Evolutionary conservation across 2,113 vertebrate genomes (phyloP).

Genomic region (Dendropsophus ebraccatus): DNA sequence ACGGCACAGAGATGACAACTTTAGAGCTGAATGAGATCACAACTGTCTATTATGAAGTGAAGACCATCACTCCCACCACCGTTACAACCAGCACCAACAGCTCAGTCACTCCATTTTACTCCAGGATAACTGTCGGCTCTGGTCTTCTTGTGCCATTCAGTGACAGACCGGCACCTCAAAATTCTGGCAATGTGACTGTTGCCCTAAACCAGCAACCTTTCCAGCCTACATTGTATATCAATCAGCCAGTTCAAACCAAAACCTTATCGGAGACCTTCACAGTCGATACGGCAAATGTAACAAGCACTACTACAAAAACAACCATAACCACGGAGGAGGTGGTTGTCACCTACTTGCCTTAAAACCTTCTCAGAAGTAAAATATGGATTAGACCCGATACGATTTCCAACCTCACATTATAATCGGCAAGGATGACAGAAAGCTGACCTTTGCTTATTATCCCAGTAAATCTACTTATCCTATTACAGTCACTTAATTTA

Average conservation of each 20-base stretch:
- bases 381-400: background rate
- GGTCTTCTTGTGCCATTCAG: background rate
- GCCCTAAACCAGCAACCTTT: slow-evolving; percentile 17
- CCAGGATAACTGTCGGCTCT: background rate
- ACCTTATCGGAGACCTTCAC: background rate
- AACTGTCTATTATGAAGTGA: background rate
- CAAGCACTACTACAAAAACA: background rate
- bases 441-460: too few relatives aligned
- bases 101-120: background rate
- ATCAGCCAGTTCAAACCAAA: background rate
- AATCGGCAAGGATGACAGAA: background rate
- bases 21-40: slow-evolving; percentile 45
- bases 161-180: background rate
- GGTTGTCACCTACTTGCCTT: background rate
- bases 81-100: slow-evolving; percentile 1
- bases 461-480: background rate
- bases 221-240: background rate
- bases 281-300: background rate
- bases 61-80: slow-evolving; percentile 17
- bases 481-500: slow-evolving; percentile 5
- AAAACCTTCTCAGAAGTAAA: background rate
- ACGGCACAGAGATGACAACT: slow-evolving; percentile 2
- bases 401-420: background rate
- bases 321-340: slow-evolving; percentile 1
- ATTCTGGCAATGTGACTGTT: background rate